Percentiles rank a stretch among this genome's conserved stretches.
Conservation (phyloP, 2,888 invertebrate genomes). For the Hartigia nigra region DNA sequence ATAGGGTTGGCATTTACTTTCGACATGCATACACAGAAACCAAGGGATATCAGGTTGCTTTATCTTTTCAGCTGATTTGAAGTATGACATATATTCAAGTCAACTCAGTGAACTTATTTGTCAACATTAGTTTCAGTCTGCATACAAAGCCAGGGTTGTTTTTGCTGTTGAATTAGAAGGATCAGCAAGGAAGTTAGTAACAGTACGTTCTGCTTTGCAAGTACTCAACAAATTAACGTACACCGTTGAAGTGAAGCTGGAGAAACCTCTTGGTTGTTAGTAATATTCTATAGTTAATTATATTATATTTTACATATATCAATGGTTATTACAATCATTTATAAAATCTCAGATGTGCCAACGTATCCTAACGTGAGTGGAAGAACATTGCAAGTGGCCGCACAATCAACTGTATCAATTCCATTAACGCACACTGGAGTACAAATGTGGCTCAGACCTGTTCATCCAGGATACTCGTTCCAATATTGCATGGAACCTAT, state of each 20-base stretch:
- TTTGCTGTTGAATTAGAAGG: slow-evolving; percentile 93
- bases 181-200: slow-evolving; percentile 92
- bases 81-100: neutral
- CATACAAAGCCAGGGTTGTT: slow-evolving; percentile 79
- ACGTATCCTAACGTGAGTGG: slow-evolving; percentile 43
- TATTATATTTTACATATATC: slow-evolving; percentile 11
- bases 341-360: slow-evolving; percentile 43
- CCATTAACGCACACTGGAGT: slow-evolving; percentile 82
- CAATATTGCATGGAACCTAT: slow-evolving; percentile 72
- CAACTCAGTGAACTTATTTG: neutral
- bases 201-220: slow-evolving; percentile 89
- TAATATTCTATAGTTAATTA: slow-evolving; percentile 14
- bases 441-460: slow-evolving; percentile 80
- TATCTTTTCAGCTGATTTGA: neutral
- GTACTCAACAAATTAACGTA: slow-evolving; percentile 82
- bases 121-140: slow-evolving; percentile 10
- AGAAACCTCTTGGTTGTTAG: slow-evolving; percentile 68
- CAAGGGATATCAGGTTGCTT: slow-evolving; percentile 38
- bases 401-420: slow-evolving; percentile 76
- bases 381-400: slow-evolving; percentile 59
- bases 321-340: slow-evolving; percentile 10
- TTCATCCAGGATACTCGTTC: slow-evolving; percentile 67
- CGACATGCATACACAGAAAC: slow-evolving; percentile 70
- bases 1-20: slow-evolving; percentile 95
- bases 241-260: slow-evolving; percentile 78